Evolutionary conservation across 2,113 vertebrate genomes (phyloP).

Genomic region (Aspiorhynchus laticeps): DNA sequence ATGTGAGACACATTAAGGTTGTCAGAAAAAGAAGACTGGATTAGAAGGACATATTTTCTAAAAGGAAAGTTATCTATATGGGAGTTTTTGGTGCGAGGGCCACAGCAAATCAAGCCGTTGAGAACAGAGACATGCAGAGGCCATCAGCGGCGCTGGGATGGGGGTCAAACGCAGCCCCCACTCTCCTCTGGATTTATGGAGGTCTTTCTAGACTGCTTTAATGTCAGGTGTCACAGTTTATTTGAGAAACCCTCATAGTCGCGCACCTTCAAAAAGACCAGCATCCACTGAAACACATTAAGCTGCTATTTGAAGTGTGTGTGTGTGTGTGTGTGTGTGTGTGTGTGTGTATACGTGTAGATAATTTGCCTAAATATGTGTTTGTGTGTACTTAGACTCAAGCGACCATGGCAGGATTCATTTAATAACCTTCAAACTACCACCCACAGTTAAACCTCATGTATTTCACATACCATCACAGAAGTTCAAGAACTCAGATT

Average conservation of each 20-base stretch:
- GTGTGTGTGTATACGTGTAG: background rate
- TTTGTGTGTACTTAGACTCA: background rate
- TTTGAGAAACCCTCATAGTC: conserved; percentile 65
- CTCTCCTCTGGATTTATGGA: conserved; percentile 53
- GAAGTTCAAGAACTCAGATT: background rate
- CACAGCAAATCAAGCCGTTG: background rate
- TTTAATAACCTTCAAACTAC: background rate
- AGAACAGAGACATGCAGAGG: conserved; percentile 5
- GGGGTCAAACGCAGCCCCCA: conserved; percentile 35
- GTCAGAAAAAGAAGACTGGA: background rate
- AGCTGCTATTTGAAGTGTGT: conserved; percentile 37
- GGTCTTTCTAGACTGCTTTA: conserved; percentile 58
- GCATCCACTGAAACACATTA: conserved; percentile 57
- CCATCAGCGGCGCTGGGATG: conserved; percentile 18
- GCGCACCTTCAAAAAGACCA: conserved; percentile 39
- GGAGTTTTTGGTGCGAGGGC: background rate
- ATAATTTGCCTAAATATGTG: background rate
- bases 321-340: background rate
- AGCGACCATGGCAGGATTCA: background rate
- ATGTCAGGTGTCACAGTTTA: conserved; percentile 74
- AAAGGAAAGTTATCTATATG: background rate
- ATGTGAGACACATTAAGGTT: background rate
- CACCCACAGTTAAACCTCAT: background rate
- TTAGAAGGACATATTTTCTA: background rate
- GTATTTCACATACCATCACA: background rate